Conservation (phyloP, 2,797 vertebrate genomes). For the Phataginus tricuspis region DNA sequence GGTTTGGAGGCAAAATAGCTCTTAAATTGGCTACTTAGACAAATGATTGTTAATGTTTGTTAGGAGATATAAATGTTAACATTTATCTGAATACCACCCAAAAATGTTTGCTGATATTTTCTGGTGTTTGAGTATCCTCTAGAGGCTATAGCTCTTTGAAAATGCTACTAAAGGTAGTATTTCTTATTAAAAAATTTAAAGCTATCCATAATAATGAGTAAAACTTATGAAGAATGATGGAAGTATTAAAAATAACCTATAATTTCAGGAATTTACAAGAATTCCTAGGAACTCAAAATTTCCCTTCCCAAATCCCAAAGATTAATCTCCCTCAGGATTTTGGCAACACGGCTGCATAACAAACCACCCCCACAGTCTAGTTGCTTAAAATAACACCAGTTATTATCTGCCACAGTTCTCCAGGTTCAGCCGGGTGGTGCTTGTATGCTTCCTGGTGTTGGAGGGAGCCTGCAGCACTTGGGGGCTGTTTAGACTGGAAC, state of each 20-base stretch:
- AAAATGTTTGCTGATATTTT: constrained; percentile 50
- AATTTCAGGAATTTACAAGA: not conserved
- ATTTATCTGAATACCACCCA: constrained; percentile 28
- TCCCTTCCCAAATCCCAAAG: not conserved
- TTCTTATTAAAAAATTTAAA: not conserved
- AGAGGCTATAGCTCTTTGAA: constrained; percentile 1
- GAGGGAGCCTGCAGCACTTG: not conserved
- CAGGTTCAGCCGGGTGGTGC: not conserved
- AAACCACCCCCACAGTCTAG: not conserved
- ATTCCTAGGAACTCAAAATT: constrained; percentile 4
- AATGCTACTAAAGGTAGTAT: constrained; percentile 35
- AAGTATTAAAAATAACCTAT: not conserved
- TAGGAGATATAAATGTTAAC: not conserved
- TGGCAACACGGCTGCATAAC: not conserved
- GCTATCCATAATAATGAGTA: not conserved
- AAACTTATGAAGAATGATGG: not conserved
- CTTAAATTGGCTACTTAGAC: constrained; percentile 35
- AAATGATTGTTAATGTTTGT: constrained; percentile 35
- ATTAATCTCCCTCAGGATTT: not conserved
- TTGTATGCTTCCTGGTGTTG: not conserved
- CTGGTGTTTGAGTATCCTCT: constrained; percentile 6
- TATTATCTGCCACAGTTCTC: not conserved
- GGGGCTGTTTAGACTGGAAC: not conserved
- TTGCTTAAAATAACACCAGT: not conserved
- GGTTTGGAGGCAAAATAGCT: constrained; percentile 56